phyloP scores from a whole-genome alignment of 1,140 invertebrate genomes.

The Drosophila lacteicornis region DNA sequence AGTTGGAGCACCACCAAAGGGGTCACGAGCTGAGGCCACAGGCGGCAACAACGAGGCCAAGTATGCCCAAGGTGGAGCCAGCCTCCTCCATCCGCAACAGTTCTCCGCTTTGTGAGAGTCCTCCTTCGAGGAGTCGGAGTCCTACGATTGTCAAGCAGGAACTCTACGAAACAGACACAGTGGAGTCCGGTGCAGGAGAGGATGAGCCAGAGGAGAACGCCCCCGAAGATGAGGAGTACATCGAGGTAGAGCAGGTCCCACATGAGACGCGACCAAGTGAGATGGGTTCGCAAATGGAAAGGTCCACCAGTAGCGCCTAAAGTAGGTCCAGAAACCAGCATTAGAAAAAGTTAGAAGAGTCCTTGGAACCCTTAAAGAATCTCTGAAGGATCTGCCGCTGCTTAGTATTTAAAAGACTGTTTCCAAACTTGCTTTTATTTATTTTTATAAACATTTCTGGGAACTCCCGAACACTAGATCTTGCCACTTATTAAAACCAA shows the following conservation, averaged over 20 bases:
- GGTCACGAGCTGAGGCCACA: constrained; percentile 61
- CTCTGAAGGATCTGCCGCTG: background rate
- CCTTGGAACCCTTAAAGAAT: background rate
- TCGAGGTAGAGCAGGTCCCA: constrained; percentile 82
- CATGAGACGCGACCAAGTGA: constrained; percentile 57
- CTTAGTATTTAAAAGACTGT: constrained; percentile 37
- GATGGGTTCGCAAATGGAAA: constrained; percentile 47
- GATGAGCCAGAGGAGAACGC: constrained; percentile 21
- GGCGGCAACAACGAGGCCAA: background rate
- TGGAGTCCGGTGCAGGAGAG: constrained; percentile 4
- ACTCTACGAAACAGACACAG: constrained; percentile 60
- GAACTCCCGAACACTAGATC: constrained; percentile 7
- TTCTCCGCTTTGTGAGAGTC: constrained; percentile 40
- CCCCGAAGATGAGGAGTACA: constrained; percentile 83
- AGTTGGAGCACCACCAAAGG: constrained; percentile 92
- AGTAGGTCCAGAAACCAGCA: background rate
- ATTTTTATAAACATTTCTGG: constrained; percentile 37
- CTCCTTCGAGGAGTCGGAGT: constrained; percentile 22
- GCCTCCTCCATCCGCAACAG: constrained; percentile 9
- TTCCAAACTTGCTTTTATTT: constrained; percentile 34
- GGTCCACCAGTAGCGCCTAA: constrained; percentile 67
- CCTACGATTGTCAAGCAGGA: constrained; percentile 67
- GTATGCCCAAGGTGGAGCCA: constrained; percentile 39
- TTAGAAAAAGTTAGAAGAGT: no score
- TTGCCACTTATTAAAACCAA: constrained; percentile 37